phyloP scores from a whole-genome alignment of 2,797 vertebrate genomes.

The Rhinatrema bivittatum region DNA sequence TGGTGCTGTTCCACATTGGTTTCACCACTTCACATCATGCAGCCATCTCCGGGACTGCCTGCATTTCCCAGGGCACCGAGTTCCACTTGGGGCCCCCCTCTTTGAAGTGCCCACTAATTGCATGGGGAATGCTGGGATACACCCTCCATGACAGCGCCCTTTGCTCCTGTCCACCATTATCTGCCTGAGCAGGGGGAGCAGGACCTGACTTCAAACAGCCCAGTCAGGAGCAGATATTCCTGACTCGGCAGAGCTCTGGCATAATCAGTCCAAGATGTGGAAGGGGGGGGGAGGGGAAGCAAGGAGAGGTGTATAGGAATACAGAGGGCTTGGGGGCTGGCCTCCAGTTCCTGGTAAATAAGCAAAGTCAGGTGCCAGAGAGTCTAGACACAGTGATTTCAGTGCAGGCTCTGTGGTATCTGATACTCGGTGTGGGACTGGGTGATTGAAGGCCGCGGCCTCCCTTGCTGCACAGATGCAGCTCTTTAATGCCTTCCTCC shows the following conservation, averaged over 20 bases:
- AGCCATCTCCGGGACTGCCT: conserved; percentile 36
- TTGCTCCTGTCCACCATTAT: conserved; percentile 57
- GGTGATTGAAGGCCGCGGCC: conserved; percentile 79
- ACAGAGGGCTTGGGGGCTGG: conserved; percentile 56
- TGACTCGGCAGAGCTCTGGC: conserved; percentile 56
- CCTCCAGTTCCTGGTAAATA: conserved; percentile 86
- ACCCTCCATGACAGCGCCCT: background rate
- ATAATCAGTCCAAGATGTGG: conserved; percentile 83
- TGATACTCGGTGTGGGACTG: conserved; percentile 88
- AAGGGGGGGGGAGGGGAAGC: conserved; percentile 36
- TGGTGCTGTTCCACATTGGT: conserved; percentile 57
- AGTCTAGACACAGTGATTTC: conserved; percentile 96
- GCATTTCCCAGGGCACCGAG: conserved; percentile 49
- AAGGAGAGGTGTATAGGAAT: conserved; percentile 52
- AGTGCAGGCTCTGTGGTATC: conserved; percentile 85
- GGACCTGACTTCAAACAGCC: conserved; percentile 70
- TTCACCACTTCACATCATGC: conserved; percentile 52
- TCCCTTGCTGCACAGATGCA: conserved; percentile 70
- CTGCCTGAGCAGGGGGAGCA: conserved; percentile 66
- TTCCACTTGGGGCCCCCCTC: conserved; percentile 50
- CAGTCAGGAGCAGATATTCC: conserved; percentile 61
- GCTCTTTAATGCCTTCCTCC: conserved; percentile 77
- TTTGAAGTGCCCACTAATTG: conserved; percentile 61
- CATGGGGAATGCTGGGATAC: conserved; percentile 54
- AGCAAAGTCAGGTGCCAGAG: conserved; percentile 97